Base-by-base conservation (phyloP, 2,113 vertebrate genomes). In the Festucalex cinctus region DNA sequence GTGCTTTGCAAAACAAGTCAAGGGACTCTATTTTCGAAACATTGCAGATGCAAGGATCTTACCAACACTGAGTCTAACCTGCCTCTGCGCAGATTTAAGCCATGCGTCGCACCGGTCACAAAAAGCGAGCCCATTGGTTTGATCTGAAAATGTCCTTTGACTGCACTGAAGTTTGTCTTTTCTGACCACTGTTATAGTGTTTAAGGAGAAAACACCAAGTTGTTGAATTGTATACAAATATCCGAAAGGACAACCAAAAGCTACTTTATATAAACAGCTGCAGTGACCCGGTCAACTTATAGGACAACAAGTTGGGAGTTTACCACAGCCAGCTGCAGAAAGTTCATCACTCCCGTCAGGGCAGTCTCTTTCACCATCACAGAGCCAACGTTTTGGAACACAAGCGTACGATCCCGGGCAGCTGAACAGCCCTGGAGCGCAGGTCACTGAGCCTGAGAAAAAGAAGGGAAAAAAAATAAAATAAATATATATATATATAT, bases 291-390 rank as follows among this genome's bases (percentile, higher is more conserved):
- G 32, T 59, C 57, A 62, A 44, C 1, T 26, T 24, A 3, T 24
- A 16, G 9, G 70, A 48, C 2, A 9, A 19, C 20, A 65, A 39
- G 28, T 24, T 22, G 5, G 22, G 59, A 59, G 24, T 73, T 90
- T 88, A 99, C 97, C 94, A 9, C 97, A 99, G 82, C 96, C 96
- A 2, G 97, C 97, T 6, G 94, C 94, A 2, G 96, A 92, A 1
- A 99, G 94, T 58, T 99, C 97, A 9, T 99, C 97, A 0, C 95
- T 98, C 9, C 96, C 97, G 6, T 98, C 89, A 3, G 96, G 96
- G 75, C 96, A 99, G 82, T 99, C 97, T 16, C 97, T 90, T 72
- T 99, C 96, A 0, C 96, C 97, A 0, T 99, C 97, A 63, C 97
- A 99, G 44, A 99, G 94, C 97, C 97, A 99, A 77, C 94, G 94